Percentiles rank a stretch among this genome's conserved stretches.
These are phyloP conservation scores for Gymnocheta viridis DNA, from an alignment of 2,888 invertebrate genomes.

Conservation along the genomic window DNA sequence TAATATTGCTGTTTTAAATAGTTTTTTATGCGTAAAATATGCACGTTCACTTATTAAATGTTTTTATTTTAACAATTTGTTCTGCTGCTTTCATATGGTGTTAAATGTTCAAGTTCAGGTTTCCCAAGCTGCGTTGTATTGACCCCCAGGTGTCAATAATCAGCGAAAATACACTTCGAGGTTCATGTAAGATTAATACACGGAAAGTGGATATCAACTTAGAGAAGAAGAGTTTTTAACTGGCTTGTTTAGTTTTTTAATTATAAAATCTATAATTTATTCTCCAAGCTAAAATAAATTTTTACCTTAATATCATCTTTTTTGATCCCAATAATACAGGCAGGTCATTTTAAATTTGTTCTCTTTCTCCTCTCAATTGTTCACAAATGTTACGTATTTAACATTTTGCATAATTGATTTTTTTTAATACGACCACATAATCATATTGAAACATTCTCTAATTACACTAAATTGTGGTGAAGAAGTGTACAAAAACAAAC, in stretches of 20 bases:
- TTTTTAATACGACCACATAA: conserved; percentile 54
- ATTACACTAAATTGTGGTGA: conserved; percentile 64
- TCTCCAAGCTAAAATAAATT: no score
- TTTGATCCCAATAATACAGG: background rate
- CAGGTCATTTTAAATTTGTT: no score
- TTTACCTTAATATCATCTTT: background rate
- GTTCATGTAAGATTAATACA: no score
- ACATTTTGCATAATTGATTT: conserved; percentile 55
- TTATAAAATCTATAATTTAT: no score
- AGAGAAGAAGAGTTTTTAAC: no score
- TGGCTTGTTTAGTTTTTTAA: no score
- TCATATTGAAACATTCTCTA: conserved; percentile 67
- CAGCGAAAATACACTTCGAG: no score
- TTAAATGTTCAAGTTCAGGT: background rate
- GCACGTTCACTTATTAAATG: background rate
- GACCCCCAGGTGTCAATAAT: background rate
- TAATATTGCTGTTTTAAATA: background rate
- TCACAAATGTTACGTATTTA: background rate
- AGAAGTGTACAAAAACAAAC: background rate
- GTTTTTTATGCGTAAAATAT: background rate
- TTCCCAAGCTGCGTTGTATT: background rate
- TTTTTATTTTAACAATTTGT: background rate
- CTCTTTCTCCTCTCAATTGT: background rate
- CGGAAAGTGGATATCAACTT: no score
- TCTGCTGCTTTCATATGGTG: background rate